Percentiles rank a stretch among this genome's conserved stretches.
These are phyloP conservation scores for Rana temporaria DNA, from an alignment of 2,113 vertebrate genomes.

Conservation along the genomic window DNA sequence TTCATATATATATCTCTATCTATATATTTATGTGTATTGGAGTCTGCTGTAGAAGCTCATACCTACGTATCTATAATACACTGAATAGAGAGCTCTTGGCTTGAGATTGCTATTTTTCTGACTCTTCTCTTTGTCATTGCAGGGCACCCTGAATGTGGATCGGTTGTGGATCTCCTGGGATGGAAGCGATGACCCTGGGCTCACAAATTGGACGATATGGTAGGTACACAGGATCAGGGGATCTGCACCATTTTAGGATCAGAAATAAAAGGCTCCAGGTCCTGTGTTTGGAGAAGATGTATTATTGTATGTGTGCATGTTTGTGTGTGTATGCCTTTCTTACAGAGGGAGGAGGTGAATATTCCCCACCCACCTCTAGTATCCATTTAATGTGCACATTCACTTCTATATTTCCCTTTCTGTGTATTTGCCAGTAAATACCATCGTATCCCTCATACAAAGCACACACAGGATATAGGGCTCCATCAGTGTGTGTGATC, in stretches of 20 bases:
- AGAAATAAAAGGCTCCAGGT: background rate
- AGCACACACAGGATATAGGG: constrained; percentile 14
- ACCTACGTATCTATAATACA: no score
- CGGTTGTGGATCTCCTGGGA: background rate
- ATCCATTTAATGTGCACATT: constrained; percentile 47
- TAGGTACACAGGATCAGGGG: constrained; percentile 14
- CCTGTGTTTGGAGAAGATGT: background rate
- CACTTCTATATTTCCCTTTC: constrained; percentile 23
- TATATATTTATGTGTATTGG: no score
- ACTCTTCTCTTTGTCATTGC: constrained; percentile 30
- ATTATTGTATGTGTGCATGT: background rate
- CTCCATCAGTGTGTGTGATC: background rate
- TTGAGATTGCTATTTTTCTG: background rate
- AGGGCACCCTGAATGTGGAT: constrained; percentile 19
- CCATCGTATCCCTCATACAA: constrained; percentile 8
- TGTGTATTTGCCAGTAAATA: constrained; percentile 36
- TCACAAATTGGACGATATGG: background rate
- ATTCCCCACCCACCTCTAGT: constrained; percentile 54
- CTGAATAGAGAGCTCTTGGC: no score
- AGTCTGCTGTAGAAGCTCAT: no score
- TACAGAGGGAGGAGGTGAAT: constrained; percentile 46
- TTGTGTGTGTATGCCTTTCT: constrained; percentile 4
- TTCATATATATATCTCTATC: no score
- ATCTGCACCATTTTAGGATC: background rate
- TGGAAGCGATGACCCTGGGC: background rate